Conservation (phyloP, 2,797 vertebrate species). For the Monodelphis domestica region DNA sequence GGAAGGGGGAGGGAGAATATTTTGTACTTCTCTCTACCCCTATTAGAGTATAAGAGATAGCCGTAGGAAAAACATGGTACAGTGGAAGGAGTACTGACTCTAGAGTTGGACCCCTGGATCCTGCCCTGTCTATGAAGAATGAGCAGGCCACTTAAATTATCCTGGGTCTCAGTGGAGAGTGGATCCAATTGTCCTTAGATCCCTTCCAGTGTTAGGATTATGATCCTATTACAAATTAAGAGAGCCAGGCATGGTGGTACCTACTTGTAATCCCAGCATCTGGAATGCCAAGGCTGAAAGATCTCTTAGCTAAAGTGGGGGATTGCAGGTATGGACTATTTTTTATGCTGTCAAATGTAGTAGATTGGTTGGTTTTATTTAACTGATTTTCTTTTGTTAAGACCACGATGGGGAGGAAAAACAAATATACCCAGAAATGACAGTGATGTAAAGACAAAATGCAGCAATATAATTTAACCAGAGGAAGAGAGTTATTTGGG, state of each 20-base stretch:
- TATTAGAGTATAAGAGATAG: neutral
- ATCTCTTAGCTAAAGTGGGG: neutral
- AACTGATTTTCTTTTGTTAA: neutral
- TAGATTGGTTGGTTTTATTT: neutral
- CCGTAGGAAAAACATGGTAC: neutral
- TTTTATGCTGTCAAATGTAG: neutral
- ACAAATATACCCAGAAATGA: too few species aligned
- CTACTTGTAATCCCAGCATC: neutral
- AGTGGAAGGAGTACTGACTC: neutral
- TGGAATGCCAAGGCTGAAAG: neutral
- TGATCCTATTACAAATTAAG: neutral
- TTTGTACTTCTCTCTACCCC: neutral
- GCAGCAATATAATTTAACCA: neutral
- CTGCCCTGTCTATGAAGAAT: neutral
- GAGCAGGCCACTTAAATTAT: neutral
- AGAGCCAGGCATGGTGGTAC: neutral
- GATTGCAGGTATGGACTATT: neutral
- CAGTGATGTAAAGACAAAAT: too few species aligned
- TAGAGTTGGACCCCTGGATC: too few species aligned
- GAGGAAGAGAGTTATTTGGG: neutral
- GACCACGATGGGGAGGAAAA: neutral
- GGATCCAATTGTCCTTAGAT: too few species aligned
- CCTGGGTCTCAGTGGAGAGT: neutral
- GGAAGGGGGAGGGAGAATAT: neutral
- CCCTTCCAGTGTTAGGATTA: neutral